Evolutionary conservation across 2,797 vertebrate genomes (phyloP).

Genomic region (Helarctos malayanus): DNA sequence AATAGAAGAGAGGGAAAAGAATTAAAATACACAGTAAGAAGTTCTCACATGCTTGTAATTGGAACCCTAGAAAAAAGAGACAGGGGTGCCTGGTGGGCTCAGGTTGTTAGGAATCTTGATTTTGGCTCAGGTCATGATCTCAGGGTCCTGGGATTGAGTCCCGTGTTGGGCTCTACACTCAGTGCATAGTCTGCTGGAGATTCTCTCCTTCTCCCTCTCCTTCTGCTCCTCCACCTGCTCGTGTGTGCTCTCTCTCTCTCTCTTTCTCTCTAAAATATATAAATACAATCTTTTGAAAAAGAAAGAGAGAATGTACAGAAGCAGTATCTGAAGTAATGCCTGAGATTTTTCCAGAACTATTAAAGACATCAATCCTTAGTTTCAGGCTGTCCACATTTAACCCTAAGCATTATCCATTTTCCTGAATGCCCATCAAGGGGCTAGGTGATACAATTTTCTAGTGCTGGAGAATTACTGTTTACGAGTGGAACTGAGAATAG

Average conservation of each 20-base stretch:
- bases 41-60: not conserved
- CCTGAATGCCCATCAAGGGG: not conserved
- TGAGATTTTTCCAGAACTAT: not conserved
- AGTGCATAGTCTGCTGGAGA: not conserved
- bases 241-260: not conserved
- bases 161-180: not conserved
- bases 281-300: not conserved
- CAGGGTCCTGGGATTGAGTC: not conserved
- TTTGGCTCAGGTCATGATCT: not conserved
- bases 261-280: not conserved
- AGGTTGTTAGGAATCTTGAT: not conserved
- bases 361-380: not conserved
- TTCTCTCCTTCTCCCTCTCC: not conserved
- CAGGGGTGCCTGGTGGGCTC: not conserved
- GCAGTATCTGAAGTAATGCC: not conserved
- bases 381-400: not conserved
- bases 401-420: not conserved
- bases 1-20: not conserved
- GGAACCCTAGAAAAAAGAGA: not conserved
- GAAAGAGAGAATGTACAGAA: not conserved
- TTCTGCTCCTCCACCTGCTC: not conserved
- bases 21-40: not conserved
- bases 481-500: not conserved
- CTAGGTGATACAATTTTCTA: not conserved
- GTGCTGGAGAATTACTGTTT: not conserved